These are phyloP conservation scores for crab-eating macaque (Macaca fascicularis) DNA, from an alignment of 2,113 vertebrate species.

Conservation along the genomic window DNA sequence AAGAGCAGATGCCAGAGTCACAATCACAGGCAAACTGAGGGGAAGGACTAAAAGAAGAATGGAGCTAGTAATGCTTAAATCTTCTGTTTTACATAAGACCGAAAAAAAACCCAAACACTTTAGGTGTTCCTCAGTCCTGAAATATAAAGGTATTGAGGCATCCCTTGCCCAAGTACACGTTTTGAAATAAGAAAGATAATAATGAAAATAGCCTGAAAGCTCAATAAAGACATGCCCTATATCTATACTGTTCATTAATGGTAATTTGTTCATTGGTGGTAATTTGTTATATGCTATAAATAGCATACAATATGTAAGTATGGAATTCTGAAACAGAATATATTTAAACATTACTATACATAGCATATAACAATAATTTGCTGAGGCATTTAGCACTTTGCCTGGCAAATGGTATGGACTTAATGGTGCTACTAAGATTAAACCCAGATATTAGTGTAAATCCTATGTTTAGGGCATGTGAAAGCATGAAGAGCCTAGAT, in stretches of 20 bases:
- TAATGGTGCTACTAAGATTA: neutral
- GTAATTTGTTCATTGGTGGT: no score
- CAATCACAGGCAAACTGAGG: slow-evolving; percentile 7
- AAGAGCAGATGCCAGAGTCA: neutral
- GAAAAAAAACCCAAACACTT: neutral
- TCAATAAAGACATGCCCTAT: neutral
- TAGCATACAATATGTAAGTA: no score
- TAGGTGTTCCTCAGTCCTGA: neutral
- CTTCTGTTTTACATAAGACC: slow-evolving; percentile 13
- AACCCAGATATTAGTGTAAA: neutral
- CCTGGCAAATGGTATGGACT: neutral
- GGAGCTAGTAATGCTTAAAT: neutral
- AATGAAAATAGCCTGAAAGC: neutral
- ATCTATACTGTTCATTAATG: neutral
- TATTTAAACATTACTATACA: no score
- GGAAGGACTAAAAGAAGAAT: neutral
- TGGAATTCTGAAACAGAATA: no score
- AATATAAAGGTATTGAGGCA: neutral
- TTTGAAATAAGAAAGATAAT: slow-evolving; percentile 17
- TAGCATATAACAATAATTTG: no score
- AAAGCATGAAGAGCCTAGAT: neutral
- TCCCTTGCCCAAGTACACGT: neutral
- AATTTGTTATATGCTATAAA: no score
- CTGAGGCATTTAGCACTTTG: neutral
- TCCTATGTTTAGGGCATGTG: neutral